Base-by-base conservation (phyloP, 2,113 vertebrate genomes). In the Delphinus delphis region DNA sequence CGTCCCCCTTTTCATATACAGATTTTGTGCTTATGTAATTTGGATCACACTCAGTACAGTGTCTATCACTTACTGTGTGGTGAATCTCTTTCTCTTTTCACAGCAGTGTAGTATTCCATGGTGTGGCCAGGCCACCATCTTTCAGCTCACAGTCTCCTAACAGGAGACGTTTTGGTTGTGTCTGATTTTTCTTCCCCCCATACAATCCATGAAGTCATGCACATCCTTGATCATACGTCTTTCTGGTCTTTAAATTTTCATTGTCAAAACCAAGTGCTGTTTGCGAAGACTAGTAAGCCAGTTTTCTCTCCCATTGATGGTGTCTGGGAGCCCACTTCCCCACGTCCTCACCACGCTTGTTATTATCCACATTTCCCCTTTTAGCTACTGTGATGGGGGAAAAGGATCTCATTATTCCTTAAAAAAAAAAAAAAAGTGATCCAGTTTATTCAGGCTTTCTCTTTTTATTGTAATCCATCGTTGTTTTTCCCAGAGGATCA, bases 401-500 rank as follows among this genome's bases (percentile, higher is more conserved):
- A 58, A 70, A 62, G 50, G 67, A 36, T 93, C 14, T 76, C 67
- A 77, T 58, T 47, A 70, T 79, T 90, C 38, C 18, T 84, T 67
- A 4, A 31, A 76, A 84, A 67, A 68, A 65, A 67, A 67, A 67
- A 26, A 84, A 53, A 18, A 36, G 7, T 31, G 25, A 38, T 88
- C 44, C 38, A 28, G 67, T 77, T 55, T 68, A 63, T 96, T 68
- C 25, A 36, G 63, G 68, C 82, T 50, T 91, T 62, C 36, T 55
- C 53, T 62, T 89, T 71, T 77, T 50, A 55, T 65, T 87, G 2
- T 91, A 50, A 79, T 58, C 76, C 83, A 18, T 28, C 25, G 36
- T 26, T 67, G 91, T 87, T 89, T 77, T 95, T 94, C 79, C 68
- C 62, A 76, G 87, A 93, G 62, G 63, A 68, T 74, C 62, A 31